Base-by-base conservation (phyloP, 2,113 vertebrate species). In the Cephalopholis sonnerati region DNA sequence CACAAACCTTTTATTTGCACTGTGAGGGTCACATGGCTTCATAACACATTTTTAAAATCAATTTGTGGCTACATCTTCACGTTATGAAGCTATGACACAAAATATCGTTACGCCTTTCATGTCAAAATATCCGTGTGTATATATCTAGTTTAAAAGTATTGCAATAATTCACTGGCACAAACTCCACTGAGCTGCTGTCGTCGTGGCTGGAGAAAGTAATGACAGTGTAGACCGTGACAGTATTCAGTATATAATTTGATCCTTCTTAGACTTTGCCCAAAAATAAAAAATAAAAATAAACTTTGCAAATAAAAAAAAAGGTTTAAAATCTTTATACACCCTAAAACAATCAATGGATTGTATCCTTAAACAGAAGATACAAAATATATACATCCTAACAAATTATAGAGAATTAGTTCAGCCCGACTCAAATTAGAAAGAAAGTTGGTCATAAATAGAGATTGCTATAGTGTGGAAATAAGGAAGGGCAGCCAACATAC, bases 331-430 rank as follows among this genome's bases (percentile, higher is more conserved):
- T 77, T 79, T 79, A 53, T 39, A 85, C 51, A 81, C 27, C 59
- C 32, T 69, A 62, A 77, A 24, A 25, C 65, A 88, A 78, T 63
- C 59, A 44, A 27, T 55, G 10, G 74, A 79, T 68, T 59, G 46
- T 51, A 76, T 81, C 65, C n/a, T 65, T n/a, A 66, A 80, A 81
- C 48, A 74, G 66, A n/a, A 18, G 67, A 83, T 90, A 90, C 44
- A 89, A 88, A 86, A 89, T 79, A 87, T 92, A 64, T 62, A 91
- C 83, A 87, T 80, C 24, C 46, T 54, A 74, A 82, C 27, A 85
- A 83, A 77, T 74, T 51, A 88, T n/a, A 77, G 66, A 72, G 74
- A 75, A 86, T 82, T 74, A 48, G 22, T 50, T 81, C 39, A 74
- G 51, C 55, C 51, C 27, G 79, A 70, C 50, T 83, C 25, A 83